Percentiles rank a stretch among this genome's conserved stretches.
phyloP scores from a whole-genome alignment of 2,888 invertebrate genomes.

The Ichneumoninae sp. region DNA sequence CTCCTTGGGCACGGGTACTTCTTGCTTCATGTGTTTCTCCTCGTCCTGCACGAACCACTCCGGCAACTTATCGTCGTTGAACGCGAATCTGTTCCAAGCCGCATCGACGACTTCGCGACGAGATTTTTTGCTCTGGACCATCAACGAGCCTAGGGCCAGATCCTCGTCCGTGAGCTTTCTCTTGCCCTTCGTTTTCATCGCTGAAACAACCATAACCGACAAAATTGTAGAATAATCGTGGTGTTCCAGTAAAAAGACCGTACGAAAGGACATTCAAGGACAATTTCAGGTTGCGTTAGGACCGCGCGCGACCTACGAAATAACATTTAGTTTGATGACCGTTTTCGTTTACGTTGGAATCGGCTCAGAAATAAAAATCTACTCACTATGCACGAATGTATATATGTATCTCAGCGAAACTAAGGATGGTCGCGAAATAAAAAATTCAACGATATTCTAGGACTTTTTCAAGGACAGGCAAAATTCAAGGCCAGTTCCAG shows the following conservation, averaged over 20 bases:
- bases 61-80: slow-evolving; percentile 96
- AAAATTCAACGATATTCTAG: not conserved
- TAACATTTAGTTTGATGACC: too few relatives aligned
- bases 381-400: too few relatives aligned
- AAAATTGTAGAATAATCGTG: not conserved
- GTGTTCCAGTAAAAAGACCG: not conserved
- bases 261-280: too few relatives aligned
- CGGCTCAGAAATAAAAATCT: too few relatives aligned
- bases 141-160: slow-evolving; percentile 95
- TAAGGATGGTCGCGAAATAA: not conserved
- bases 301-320: too few relatives aligned
- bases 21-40: slow-evolving; percentile 93
- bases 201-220: slow-evolving; percentile 78
- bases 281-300: too few relatives aligned
- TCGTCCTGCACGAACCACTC: slow-evolving; percentile 99
- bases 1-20: slow-evolving; percentile 94
- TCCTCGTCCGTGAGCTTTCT: slow-evolving; percentile 93
- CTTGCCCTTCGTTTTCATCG: slow-evolving; percentile 86
- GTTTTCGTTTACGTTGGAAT: too few relatives aligned
- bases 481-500: not conserved
- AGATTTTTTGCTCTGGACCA: slow-evolving; percentile 95
- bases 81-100: slow-evolving; percentile 97
- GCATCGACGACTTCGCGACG: slow-evolving; percentile 95
- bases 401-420: too few relatives aligned
- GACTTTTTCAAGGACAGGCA: too few relatives aligned